Evolutionary conservation across 2,113 vertebrate genomes (phyloP).

Genomic region (Stegostoma tigrinum): DNA sequence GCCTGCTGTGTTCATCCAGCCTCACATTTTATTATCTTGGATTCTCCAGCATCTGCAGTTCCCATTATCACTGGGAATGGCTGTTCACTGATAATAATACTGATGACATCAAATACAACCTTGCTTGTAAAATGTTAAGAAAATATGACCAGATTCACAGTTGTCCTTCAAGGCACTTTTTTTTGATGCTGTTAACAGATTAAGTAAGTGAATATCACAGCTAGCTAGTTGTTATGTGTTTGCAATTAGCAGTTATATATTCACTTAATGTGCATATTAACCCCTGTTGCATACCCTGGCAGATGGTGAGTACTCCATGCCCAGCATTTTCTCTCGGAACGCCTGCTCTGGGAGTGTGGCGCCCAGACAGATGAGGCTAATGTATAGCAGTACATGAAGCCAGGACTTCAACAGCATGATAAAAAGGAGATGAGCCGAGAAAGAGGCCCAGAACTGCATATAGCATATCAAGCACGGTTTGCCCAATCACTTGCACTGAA

Average conservation of each 20-base stretch:
- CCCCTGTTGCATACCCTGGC: not conserved
- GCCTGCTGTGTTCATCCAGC: too few relatives aligned
- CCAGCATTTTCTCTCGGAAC: not conserved
- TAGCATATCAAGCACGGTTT: too few relatives aligned
- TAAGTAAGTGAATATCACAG: not conserved
- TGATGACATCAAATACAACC: not conserved
- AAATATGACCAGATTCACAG: not conserved
- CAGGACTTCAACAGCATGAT: not conserved
- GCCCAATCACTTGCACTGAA: too few relatives aligned
- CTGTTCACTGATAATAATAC: not conserved
- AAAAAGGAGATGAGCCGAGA: too few relatives aligned
- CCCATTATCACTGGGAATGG: too few relatives aligned
- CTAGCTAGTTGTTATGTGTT: not conserved
- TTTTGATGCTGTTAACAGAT: not conserved
- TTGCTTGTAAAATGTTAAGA: not conserved
- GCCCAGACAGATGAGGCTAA: not conserved
- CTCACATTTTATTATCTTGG: too few relatives aligned
- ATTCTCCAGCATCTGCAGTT: too few relatives aligned
- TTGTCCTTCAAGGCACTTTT: not conserved
- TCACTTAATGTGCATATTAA: slow-evolving; percentile 2
- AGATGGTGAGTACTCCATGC: not conserved
- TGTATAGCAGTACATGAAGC: not conserved
- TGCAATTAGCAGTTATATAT: slow-evolving; percentile 17
- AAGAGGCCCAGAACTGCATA: not conserved
- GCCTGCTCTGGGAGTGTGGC: not conserved